Evolutionary conservation across 1,140 invertebrate species (phyloP).

Genomic region (Drosophila pectinifera): DNA sequence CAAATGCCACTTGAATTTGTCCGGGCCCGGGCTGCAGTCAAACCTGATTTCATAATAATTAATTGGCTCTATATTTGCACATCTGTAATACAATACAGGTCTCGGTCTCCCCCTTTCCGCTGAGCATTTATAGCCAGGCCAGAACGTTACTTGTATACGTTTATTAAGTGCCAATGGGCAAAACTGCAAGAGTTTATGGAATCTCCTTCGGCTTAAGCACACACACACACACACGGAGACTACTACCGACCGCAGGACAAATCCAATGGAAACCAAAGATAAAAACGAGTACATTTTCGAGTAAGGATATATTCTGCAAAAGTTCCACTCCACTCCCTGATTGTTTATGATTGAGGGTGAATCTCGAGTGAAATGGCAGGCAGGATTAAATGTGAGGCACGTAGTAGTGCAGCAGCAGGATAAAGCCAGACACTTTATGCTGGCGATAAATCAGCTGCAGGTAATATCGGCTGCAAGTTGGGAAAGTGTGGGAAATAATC

Average conservation of each 20-base stretch:
- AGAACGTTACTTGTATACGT: conserved; percentile 60
- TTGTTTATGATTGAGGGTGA: conserved; percentile 47
- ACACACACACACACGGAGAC: background rate
- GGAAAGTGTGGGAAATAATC: conserved; percentile 11
- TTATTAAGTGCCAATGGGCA: conserved; percentile 71
- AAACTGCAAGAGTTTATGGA: conserved; percentile 22
- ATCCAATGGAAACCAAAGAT: conserved; percentile 31
- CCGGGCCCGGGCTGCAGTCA: conserved; percentile 29
- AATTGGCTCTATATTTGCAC: conserved; percentile 74
- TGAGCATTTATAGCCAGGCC: conserved; percentile 59
- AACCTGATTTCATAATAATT: conserved; percentile 72
- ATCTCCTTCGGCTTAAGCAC: conserved; percentile 16
- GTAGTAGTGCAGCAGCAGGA: conserved; percentile 5
- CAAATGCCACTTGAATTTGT: conserved; percentile 58
- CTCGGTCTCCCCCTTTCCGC: background rate
- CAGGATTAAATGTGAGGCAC: conserved; percentile 41
- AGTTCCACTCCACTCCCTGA: conserved; percentile 23
- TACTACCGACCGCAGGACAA: conserved; percentile 20
- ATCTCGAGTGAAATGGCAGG: conserved; percentile 5
- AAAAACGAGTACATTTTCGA: conserved; percentile 28
- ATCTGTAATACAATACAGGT: conserved; percentile 53
- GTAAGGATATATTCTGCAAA: conserved; percentile 34
- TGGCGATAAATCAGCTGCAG: conserved; percentile 33
- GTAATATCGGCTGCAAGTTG: conserved; percentile 16
- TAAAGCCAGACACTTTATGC: conserved; percentile 42